Evolutionary conservation across 2,888 invertebrate genomes (phyloP), one percentile per base, ranked within the genome.

Genomic region (Xestia rhomboidea): DNA sequence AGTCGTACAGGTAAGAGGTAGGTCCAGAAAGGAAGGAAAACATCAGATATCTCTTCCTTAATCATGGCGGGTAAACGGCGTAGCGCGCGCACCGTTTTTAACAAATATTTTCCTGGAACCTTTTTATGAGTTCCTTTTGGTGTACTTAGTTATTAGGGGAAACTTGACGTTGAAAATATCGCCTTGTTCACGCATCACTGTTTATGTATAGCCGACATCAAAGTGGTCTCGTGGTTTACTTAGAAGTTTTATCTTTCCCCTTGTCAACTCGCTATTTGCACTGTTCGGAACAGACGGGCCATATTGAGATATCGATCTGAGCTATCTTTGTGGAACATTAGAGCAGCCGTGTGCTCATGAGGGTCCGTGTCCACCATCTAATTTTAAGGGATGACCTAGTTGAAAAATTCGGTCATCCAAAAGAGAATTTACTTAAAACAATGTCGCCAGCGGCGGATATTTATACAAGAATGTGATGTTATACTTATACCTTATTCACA

Each of bases 351-450:
- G 89, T 89, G 92, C 89, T 93, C 88, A 93, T 92, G 90, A 92
- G 91, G 90, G 88, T 82, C 86, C 80, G 84, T 82, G 86, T 87
- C 86, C 87, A 87, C 90, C 90, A 90, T 90, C 93, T 95, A 93
- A 95, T 95, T 95, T 94, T 94, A 92, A 94, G 93, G 93, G 92
- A 92, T 93, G 95, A 94, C 94, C 95, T 92, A 93, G 91, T 94
- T 94, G 89, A 93, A 94, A 95, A 93, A 93, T 90, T 91, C 91
- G 93, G 92, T 91, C 93, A 92, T 90, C 91, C 91, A 92, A 93
- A 94, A 91, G 93, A 88, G 89, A 87, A 89, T 88, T 82, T 77
- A 85, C 80, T 83, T 82, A 73, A 77, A 85, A 85, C 70, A 82
- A 76, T 85, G 79, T 72, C 77, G 85, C 63, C 54, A 41, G 63